A percentile compares a stretch with the other conserved stretches of the same genome.
phyloP scores from a whole-genome alignment of 2,888 invertebrate species.

The Lepeophtheirus nordmannii region DNA sequence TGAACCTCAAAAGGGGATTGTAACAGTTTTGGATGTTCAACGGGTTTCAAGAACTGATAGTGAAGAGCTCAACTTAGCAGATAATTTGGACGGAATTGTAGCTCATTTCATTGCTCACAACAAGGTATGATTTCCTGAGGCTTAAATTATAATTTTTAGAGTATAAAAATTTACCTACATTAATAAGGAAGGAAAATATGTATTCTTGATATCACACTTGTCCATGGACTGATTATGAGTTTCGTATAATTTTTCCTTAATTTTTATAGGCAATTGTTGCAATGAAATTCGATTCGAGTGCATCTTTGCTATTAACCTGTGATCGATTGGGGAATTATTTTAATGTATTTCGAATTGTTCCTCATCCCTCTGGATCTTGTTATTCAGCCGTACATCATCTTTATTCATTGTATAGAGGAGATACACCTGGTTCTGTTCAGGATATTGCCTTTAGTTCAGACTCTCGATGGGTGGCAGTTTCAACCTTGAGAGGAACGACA shows the following conservation, averaged over 20 bases:
- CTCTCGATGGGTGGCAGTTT: conserved; percentile 87
- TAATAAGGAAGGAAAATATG: too few relatives aligned
- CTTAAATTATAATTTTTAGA: neutral
- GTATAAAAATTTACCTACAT: too few relatives aligned
- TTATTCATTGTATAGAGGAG: conserved; percentile 83
- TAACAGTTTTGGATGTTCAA: conserved; percentile 60
- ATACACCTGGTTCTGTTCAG: conserved; percentile 83
- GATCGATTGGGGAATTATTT: conserved; percentile 87
- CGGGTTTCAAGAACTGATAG: conserved; percentile 27
- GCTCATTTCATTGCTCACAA: conserved; percentile 71
- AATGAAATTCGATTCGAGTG: conserved; percentile 76
- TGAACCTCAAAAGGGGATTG: conserved; percentile 63
- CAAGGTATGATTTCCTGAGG: conserved; percentile 25
- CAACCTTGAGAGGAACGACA: conserved; percentile 86
- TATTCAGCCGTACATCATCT: conserved; percentile 83
- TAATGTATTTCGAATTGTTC: conserved; percentile 82
- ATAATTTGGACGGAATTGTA: conserved; percentile 45
- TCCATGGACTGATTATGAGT: too few relatives aligned
- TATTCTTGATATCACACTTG: too few relatives aligned
- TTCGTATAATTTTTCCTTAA: neutral
- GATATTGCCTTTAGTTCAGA: conserved; percentile 82
- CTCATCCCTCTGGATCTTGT: conserved; percentile 73
- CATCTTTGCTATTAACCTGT: conserved; percentile 72
- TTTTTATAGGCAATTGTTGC: conserved; percentile 52
- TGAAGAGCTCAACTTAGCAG: conserved; percentile 28